Evolutionary conservation across 2,888 invertebrate genomes (phyloP).

Genomic region (Heliconius erato): DNA sequence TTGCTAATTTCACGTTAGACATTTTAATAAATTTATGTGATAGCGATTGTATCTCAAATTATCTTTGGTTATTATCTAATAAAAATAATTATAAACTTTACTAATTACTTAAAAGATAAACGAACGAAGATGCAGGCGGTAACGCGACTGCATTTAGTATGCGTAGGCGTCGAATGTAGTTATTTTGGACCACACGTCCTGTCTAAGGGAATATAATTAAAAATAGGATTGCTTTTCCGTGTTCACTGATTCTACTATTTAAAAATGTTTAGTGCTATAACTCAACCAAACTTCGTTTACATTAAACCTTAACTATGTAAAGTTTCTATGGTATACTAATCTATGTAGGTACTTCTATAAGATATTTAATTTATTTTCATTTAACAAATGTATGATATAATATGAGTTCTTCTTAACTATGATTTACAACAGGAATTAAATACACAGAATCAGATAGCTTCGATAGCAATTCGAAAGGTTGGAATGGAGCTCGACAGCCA

Average conservation of each 20-base stretch:
- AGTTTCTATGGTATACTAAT: not conserved
- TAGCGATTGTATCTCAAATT: not conserved
- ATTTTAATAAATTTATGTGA: conserved; percentile 62
- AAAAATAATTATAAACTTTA: not conserved
- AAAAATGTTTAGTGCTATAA: not conserved
- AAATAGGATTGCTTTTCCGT: conserved; percentile 39
- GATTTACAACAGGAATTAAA: too few species aligned
- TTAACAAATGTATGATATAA: too few species aligned
- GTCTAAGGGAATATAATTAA: conserved; percentile 45
- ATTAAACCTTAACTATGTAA: not conserved
- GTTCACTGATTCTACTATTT: conserved; percentile 37
- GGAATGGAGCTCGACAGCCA: too few species aligned
- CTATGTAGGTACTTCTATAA: too few species aligned
- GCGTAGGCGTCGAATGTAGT: conserved; percentile 12
- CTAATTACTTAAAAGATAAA: not conserved
- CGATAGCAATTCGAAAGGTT: too few species aligned
- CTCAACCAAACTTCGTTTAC: not conserved
- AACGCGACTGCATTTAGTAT: not conserved
- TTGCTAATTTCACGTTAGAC: conserved; percentile 88
- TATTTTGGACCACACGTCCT: conserved; percentile 25
- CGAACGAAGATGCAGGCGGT: not conserved
- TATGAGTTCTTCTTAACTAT: too few species aligned
- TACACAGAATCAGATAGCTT: too few species aligned
- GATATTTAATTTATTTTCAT: too few species aligned
- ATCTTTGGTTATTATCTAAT: not conserved